Percentiles rank a stretch among this genome's conserved stretches.
Evolutionary conservation across 2,888 invertebrate genomes (phyloP).

Genomic region (Bimastos eiseni): DNA sequence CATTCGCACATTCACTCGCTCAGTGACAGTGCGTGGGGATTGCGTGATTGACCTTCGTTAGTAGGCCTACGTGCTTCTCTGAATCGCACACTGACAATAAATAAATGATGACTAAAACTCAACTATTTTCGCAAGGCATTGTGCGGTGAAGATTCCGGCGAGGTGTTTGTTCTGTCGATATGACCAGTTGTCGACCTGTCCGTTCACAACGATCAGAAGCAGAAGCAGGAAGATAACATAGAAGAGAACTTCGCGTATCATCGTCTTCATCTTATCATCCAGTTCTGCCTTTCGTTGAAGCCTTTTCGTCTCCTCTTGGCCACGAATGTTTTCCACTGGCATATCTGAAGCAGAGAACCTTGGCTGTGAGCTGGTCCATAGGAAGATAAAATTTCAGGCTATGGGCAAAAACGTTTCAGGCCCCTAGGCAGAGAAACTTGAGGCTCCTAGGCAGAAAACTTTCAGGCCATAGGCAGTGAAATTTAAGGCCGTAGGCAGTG

Average conservation of each 20-base stretch:
- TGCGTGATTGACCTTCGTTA: no score
- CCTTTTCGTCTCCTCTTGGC: constrained; percentile 24
- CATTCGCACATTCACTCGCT: no score
- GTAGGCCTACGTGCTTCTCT: no score
- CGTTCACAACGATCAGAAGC: constrained; percentile 16
- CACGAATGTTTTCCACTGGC: background rate
- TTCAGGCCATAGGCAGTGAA: no score
- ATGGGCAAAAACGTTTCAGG: no score
- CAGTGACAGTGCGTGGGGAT: no score
- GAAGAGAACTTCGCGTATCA: constrained; percentile 33
- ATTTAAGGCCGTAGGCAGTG: no score
- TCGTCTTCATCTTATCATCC: constrained; percentile 34
- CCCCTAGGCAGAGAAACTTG: no score
- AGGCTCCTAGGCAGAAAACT: no score
- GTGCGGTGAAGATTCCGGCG: background rate
- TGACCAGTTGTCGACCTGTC: constrained; percentile 13
- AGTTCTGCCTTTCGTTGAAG: constrained; percentile 7
- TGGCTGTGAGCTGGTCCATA: no score
- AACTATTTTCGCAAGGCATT: background rate
- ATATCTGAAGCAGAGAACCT: background rate
- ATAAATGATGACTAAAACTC: background rate
- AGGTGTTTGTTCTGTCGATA: constrained; percentile 16
- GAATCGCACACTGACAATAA: no score
- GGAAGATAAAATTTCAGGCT: no score
- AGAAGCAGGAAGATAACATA: constrained; percentile 41